A percentile compares a stretch with the other conserved stretches of the same genome.
These are phyloP conservation scores for Callyntrura sp. DNA, from an alignment of 2,888 invertebrate species.

Conservation along the genomic window DNA sequence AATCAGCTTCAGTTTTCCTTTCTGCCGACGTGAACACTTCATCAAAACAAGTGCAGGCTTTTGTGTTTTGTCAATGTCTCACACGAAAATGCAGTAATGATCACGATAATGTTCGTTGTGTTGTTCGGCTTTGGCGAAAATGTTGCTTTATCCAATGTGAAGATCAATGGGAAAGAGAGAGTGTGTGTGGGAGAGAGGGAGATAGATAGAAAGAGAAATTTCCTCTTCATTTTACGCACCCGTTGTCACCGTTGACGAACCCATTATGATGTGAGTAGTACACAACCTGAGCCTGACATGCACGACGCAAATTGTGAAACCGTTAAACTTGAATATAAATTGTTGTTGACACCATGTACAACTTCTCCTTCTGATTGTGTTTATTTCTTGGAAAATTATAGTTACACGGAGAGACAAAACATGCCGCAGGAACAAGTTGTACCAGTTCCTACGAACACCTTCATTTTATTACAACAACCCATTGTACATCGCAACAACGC, in stretches of 20 bases:
- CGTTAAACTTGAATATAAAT: constrained; percentile 41
- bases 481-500: too few species aligned
- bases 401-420: too few species aligned
- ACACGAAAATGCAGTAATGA: background rate
- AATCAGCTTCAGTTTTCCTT: too few species aligned
- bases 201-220: constrained; percentile 4
- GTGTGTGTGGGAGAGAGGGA: background rate
- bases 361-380: background rate
- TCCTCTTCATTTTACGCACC: constrained; percentile 25
- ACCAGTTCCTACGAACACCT: too few species aligned
- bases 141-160: constrained; percentile 37
- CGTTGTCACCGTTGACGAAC: constrained; percentile 2
- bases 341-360: background rate
- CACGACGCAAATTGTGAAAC: constrained; percentile 14
- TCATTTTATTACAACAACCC: too few species aligned
- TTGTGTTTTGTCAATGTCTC: too few species aligned
- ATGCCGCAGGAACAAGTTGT: too few species aligned
- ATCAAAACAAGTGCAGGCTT: too few species aligned
- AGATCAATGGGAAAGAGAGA: constrained; percentile 53
- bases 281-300: constrained; percentile 21
- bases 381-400: background rate
- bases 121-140: constrained; percentile 49
- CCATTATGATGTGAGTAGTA: constrained; percentile 32
- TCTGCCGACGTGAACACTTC: too few species aligned
- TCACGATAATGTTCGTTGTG: constrained; percentile 42